Percentiles rank a stretch among this genome's conserved stretches.
These are phyloP conservation scores for Bembecia ichneumoniformis DNA, from an alignment of 2,888 invertebrate genomes.

Conservation along the genomic window DNA sequence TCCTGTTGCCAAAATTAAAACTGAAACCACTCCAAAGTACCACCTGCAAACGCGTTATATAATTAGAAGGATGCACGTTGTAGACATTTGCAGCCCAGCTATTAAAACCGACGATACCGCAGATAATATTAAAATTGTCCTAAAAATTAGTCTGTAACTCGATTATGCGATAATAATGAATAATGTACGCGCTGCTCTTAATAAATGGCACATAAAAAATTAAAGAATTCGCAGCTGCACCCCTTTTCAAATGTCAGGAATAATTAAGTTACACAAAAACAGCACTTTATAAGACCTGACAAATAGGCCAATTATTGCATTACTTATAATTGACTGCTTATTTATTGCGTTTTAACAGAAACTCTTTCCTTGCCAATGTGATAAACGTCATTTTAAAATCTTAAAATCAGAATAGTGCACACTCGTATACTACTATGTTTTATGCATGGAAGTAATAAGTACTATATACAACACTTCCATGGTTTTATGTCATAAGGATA, in stretches of 20 bases:
- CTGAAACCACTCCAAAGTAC: conserved; percentile 25
- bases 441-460: no score
- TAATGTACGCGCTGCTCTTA: neutral
- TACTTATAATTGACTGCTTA: conserved; percentile 5
- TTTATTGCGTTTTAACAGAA: neutral
- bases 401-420: no score
- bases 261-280: neutral
- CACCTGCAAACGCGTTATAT: conserved; percentile 23
- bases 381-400: no score
- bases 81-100: neutral
- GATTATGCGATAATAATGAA: neutral
- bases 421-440: no score
- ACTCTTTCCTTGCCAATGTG: neutral
- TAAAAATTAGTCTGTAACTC: neutral
- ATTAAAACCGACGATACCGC: neutral
- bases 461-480: no score
- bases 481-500: no score
- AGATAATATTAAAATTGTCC: neutral
- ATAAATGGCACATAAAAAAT: neutral
- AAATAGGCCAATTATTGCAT: conserved; percentile 6
- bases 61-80: neutral
- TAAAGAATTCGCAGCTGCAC: neutral
- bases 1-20: conserved; percentile 28
- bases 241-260: neutral
- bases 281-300: conserved; percentile 1